These are phyloP conservation scores for Sebastiscus tertius DNA, from an alignment of 2,797 vertebrate genomes.

Conservation along the genomic window DNA sequence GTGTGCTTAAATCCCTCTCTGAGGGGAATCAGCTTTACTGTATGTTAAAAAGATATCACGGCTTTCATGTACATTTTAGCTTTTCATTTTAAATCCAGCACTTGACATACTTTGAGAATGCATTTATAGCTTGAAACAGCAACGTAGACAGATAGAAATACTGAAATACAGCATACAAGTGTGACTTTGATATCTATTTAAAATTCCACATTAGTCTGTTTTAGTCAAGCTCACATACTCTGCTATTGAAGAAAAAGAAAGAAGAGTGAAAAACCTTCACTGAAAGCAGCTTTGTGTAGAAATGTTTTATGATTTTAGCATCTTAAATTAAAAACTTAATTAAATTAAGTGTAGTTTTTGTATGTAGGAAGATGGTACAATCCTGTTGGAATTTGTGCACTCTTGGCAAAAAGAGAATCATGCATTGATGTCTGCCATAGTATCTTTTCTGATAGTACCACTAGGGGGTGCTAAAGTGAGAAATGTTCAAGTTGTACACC, in stretches of 20 bases:
- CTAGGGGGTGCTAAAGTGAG: neutral
- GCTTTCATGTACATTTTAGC: constrained; percentile 31
- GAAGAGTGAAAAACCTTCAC: neutral
- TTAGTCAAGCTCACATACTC: neutral
- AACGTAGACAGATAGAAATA: neutral
- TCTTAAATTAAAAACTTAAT: neutral
- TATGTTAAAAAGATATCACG: constrained; percentile 1
- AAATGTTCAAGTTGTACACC: neutral
- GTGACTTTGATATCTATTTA: constrained; percentile 2
- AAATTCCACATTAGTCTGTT: neutral
- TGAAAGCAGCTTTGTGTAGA: neutral
- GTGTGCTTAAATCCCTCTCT: constrained; percentile 35
- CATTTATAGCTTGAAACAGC: constrained; percentile 7
- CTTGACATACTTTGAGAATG: constrained; percentile 29
- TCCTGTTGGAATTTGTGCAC: neutral
- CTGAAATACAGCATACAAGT: neutral
- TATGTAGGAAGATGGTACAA: neutral
- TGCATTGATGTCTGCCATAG: neutral
- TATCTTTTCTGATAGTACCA: neutral
- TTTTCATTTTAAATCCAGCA: constrained; percentile 42
- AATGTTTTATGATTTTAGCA: neutral
- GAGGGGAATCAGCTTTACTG: constrained; percentile 23
- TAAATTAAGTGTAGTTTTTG: neutral
- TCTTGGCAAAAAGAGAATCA: neutral
- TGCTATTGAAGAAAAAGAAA: neutral